Percentiles rank a stretch among this genome's conserved stretches.
phyloP scores from a whole-genome alignment of 2,888 invertebrate species.

The Catonia carolina region DNA sequence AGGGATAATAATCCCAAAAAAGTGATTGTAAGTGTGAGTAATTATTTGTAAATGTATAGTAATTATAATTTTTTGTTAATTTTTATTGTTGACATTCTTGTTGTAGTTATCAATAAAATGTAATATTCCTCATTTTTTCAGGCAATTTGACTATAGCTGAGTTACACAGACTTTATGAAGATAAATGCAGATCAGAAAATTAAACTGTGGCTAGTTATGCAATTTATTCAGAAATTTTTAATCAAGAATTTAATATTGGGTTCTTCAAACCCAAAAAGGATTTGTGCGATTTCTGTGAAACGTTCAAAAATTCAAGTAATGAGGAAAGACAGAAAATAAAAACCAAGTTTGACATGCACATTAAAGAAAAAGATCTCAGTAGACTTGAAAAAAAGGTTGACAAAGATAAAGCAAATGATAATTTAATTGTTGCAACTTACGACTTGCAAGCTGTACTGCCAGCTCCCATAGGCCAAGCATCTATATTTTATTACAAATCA shows the following conservation, averaged over 20 bases:
- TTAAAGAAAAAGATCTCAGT: constrained; percentile 29
- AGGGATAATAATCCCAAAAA: too few relatives aligned
- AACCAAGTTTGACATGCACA: constrained; percentile 26
- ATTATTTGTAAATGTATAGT: too few relatives aligned
- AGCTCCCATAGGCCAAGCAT: constrained; percentile 32
- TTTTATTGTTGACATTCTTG: too few relatives aligned
- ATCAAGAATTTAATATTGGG: constrained; percentile 23
- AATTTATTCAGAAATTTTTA: constrained; percentile 19
- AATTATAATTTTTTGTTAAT: too few relatives aligned
- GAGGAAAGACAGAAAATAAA: neutral
- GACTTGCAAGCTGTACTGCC: constrained; percentile 34
- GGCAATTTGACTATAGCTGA: constrained; percentile 33
- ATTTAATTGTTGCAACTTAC: constrained; percentile 28
- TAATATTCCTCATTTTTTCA: too few relatives aligned
- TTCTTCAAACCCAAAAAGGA: constrained; percentile 25
- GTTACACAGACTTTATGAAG: constrained; percentile 33
- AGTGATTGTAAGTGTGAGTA: too few relatives aligned
- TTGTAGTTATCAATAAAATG: too few relatives aligned
- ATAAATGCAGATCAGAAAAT: constrained; percentile 23
- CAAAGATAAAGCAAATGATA: constrained; percentile 22
- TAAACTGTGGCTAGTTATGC: constrained; percentile 21
- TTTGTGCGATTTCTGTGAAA: neutral
- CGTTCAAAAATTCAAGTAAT: neutral
- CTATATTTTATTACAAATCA: constrained; percentile 33
- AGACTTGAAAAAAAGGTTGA: constrained; percentile 31